Base-by-base conservation (phyloP, 2,797 vertebrate species). In the Phrynocephalus forsythii region DNA sequence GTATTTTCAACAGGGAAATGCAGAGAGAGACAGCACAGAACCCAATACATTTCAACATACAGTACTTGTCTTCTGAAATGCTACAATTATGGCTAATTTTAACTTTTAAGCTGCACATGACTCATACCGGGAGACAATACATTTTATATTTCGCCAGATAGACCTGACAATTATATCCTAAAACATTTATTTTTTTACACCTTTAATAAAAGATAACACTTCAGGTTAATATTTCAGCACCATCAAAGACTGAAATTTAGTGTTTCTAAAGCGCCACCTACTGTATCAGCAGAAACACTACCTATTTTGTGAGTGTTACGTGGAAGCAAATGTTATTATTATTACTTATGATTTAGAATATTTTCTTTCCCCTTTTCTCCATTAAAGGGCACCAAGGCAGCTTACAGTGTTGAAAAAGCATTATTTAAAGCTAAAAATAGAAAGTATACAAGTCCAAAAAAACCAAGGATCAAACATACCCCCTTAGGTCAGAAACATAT, bases 191-290 rank as follows among this genome's bases (percentile, higher is more conserved):
- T 88, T 85, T 88, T 85, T 88, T 88, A 77, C 71, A 85, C 63
- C 71, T 82, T 71, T 88, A 91, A 1, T 3, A 81, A 83, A 92
- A 82, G 30, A 91, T 83, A 78, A 71, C 50, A 52, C 28, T 76
- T 0, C 83, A 85, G 28, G 28, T 50, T 48, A 85, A 52, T 84
- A 83, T 30, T 66, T 63, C 13, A 18, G 30, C 52, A 15, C 33
- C 30, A 68, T 16, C 5, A 71, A 1, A 78, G 79, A 85, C 77
- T 33, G 56, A 77, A 83, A 90, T 79, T 91, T 0, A 5, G 2
- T 63, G 92, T 94, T 90, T 66, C 94, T 89, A 48, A 88, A 92
- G 92, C 95, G 96, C 96, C 96, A 96, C 90, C 97, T 97, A 94
- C 94, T 95, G 96, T 76, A 75, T 13, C 0, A 52, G 0, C 13